phyloP scores from a whole-genome alignment of 2,888 invertebrate genomes.

The Epistrophe grossulariae region DNA sequence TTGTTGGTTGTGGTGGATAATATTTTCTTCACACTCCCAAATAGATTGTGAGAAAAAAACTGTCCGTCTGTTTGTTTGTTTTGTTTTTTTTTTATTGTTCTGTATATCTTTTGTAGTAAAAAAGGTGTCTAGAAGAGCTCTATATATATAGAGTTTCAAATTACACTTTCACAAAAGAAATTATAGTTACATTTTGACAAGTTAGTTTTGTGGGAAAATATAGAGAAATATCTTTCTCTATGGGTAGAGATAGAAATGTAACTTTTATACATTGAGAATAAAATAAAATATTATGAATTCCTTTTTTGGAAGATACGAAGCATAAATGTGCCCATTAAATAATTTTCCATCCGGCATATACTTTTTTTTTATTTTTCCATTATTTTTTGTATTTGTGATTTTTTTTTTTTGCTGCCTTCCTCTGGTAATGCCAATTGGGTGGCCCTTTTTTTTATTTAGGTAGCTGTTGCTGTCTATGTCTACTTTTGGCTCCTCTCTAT shows the following conservation, averaged over 20 bases:
- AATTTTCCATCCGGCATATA: constrained; percentile 35
- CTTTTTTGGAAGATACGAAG: background rate
- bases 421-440: constrained; percentile 42
- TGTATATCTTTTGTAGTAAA: constrained; percentile 30
- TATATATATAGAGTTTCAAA: constrained; percentile 18
- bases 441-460: constrained; percentile 31
- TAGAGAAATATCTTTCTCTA: background rate
- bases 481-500: constrained; percentile 26
- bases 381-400: constrained; percentile 5
- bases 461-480: constrained; percentile 36
- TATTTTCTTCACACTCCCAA: constrained; percentile 24
- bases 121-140: constrained; percentile 16
- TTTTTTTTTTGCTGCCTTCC: constrained; percentile 7
- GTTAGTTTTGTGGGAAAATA: constrained; percentile 54
- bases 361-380: constrained; percentile 6
- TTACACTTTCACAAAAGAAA: constrained; percentile 48
- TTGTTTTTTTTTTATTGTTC: constrained; percentile 33
- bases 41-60: constrained; percentile 32
- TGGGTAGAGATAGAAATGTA: background rate
- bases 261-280: constrained; percentile 23
- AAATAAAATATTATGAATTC: constrained; percentile 23
- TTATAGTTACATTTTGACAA: constrained; percentile 45
- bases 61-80: background rate
- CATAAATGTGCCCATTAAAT: constrained; percentile 40
- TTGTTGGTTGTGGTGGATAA: background rate